Evolutionary conservation across 2,113 vertebrate genomes (phyloP), one percentile per base, ranked within the genome.

Genomic region (Clarias magur): DNA sequence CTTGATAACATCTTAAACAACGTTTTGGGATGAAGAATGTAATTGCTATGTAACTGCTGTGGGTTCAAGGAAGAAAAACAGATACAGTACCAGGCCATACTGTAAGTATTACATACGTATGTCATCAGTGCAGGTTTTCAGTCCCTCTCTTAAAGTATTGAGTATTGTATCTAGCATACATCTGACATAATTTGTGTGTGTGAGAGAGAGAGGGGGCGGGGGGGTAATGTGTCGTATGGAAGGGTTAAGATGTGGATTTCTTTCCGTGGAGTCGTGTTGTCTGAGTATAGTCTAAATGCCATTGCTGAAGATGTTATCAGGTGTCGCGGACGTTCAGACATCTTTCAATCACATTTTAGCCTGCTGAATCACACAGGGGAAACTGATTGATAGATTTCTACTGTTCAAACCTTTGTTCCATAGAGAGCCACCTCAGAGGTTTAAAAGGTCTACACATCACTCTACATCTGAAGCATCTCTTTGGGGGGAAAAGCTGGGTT

Each of bases 391-490:
- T 87, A 87, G 85, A 87, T 81, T 73, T 76, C 19, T 57, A 73
- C 85, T 75, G 38, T 70, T 82, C 53, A 2, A 89, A 70, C 79
- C 16, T 84, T 86, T 86, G 80, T 86, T 89, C 59, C 76, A 72
- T n/a, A 67, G 72, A 76, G 70, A 87, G 72, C 59, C 70, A 57
- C 30, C 60, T 76, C 79, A 78, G 12, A 65, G 86, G 48, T 87
- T 87, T 83, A 80, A 87, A 87, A 87, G 86, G 70, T 87, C 72
- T 82, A 63, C 81, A 85, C 79, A 85, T 85, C 85, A 83, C 56
- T 72, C 83, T 76, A 76, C 70, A 65, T 87, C 84, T 89, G 48
- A 89, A 89, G 59, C 78, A 82, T 60, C 80, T 60, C 54, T 83
- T 48, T 82, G 70, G 79, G 68, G 42, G 68, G 62, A 48, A 53